A percentile compares a stretch with the other conserved stretches of the same genome.
Evolutionary conservation across 2,113 vertebrate species (phyloP).

Genomic region (Odontophorus gujanensis): DNA sequence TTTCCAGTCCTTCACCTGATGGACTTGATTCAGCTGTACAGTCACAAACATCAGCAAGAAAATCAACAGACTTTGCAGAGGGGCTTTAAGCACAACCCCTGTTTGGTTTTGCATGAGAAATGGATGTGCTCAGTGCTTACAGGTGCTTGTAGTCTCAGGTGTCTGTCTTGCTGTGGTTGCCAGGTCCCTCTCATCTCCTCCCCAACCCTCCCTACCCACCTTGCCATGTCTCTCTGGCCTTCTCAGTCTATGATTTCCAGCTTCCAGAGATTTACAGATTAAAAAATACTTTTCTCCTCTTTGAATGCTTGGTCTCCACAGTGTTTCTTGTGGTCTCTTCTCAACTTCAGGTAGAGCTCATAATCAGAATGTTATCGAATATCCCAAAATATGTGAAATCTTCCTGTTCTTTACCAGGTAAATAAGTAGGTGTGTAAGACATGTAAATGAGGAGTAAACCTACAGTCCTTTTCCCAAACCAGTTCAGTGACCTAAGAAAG

Average conservation of each 20-base stretch:
- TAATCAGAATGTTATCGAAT: rapidly evolving
- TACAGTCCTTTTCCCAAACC: not conserved
- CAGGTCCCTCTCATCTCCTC: not conserved
- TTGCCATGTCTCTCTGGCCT: not conserved
- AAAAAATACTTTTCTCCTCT: not conserved
- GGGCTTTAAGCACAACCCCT: not conserved
- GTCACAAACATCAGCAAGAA: not conserved
- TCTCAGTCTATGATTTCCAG: not conserved
- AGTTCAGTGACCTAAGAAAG: not conserved
- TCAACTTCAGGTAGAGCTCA: not conserved
- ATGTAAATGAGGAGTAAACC: slow-evolving; percentile 5
- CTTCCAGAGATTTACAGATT: not conserved
- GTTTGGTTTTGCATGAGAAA: not conserved
- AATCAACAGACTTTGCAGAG: not conserved
- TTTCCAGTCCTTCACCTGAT: not conserved
- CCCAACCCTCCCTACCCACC: not conserved
- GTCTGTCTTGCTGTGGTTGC: not conserved
- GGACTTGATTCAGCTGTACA: not conserved
- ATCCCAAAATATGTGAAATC: not conserved
- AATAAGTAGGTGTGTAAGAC: not conserved
- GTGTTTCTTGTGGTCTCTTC: not conserved
- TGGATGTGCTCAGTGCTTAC: not conserved
- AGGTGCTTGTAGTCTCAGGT: not conserved
- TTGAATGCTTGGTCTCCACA: not conserved
- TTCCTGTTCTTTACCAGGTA: not conserved